These are phyloP conservation scores for Mesocricetus auratus DNA, from an alignment of 2,113 vertebrate genomes.

Conservation along the genomic window DNA sequence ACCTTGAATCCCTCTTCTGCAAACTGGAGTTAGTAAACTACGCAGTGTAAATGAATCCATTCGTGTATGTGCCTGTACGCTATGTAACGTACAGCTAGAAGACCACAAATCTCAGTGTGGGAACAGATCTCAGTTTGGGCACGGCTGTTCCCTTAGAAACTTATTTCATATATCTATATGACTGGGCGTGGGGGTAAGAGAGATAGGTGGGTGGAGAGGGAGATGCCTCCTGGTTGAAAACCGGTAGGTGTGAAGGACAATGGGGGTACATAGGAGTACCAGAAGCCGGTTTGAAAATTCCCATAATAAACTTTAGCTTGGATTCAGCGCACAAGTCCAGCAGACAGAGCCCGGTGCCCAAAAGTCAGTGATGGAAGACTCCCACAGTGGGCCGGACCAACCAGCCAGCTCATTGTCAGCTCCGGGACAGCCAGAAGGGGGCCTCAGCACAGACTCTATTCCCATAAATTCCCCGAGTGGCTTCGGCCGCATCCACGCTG, in stretches of 20 bases:
- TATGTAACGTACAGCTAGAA: background rate
- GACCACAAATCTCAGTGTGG: background rate
- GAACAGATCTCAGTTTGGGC: background rate
- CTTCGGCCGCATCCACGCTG: background rate
- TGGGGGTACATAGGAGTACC: background rate
- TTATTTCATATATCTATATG: background rate
- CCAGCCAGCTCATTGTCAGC: background rate
- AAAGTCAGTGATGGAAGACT: background rate
- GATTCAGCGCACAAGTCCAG: background rate
- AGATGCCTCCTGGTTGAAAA: background rate
- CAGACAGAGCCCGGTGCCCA: background rate
- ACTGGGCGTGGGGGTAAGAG: background rate
- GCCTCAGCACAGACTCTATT: too few species aligned
- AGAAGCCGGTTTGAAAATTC: background rate
- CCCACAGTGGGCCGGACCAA: background rate
- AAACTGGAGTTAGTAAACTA: background rate
- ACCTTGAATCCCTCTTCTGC: background rate
- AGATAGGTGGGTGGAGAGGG: background rate
- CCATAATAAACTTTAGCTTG: background rate
- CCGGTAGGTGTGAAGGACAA: rapidly evolving
- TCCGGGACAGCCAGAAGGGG: background rate
- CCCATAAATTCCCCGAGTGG: background rate
- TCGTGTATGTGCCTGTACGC: background rate
- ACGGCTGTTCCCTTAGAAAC: background rate
- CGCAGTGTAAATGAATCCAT: background rate